Evolutionary conservation across 1,140 invertebrate species (phyloP).

Genomic region (Atopsyche davidsoni): DNA sequence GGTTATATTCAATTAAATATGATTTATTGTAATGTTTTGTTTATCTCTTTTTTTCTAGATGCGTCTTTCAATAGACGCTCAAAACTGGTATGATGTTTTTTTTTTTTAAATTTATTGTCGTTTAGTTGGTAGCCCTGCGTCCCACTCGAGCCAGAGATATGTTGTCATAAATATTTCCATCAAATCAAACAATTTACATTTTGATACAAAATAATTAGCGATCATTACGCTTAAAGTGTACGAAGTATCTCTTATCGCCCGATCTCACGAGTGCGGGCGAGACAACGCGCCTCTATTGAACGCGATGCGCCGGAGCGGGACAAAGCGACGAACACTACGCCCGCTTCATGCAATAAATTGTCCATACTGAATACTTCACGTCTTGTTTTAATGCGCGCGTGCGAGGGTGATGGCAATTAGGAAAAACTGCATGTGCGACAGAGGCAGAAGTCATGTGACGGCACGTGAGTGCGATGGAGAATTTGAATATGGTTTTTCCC

Average conservation of each 20-base stretch:
- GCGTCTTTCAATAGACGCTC: too few relatives aligned
- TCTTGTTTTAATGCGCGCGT: background rate
- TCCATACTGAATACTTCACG: background rate
- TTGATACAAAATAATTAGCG: conserved; percentile 17
- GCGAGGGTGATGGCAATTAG: background rate
- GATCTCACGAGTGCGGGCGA: too few relatives aligned
- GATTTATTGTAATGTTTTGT: too few relatives aligned
- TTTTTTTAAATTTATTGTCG: too few relatives aligned
- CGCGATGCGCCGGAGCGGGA: conserved; percentile 7
- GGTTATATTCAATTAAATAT: too few relatives aligned
- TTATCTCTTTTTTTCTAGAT: too few relatives aligned
- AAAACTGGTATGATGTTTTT: too few relatives aligned
- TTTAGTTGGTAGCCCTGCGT: background rate
- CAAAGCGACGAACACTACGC: conserved; percentile 1
- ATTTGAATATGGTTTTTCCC: too few relatives aligned
- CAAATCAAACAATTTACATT: conserved; percentile 14
- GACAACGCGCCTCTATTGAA: too few relatives aligned
- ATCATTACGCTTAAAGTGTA: conserved; percentile 8
- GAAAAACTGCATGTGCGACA: background rate
- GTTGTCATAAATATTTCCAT: conserved; percentile 10
- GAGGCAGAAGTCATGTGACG: background rate
- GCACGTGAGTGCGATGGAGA: background rate
- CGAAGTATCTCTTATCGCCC: too few relatives aligned
- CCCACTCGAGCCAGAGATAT: background rate
- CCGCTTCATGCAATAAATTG: conserved; percentile 7